Evolutionary conservation across 2,888 invertebrate species (phyloP).

Genomic region (Nudaria mundana): DNA sequence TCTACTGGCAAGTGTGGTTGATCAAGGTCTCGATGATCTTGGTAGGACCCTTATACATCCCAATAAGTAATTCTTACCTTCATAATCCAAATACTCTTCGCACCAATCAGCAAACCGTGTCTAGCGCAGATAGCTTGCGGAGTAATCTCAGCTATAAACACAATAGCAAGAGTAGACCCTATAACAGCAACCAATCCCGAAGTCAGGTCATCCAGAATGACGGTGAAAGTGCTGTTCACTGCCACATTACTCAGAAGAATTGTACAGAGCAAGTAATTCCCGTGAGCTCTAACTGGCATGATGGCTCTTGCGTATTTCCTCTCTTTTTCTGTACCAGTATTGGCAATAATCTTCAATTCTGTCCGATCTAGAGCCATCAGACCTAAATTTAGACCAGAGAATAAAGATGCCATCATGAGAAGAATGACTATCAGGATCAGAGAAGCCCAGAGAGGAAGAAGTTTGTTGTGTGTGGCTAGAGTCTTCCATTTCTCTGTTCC

Average conservation of each 20-base stretch:
- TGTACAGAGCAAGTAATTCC: slow-evolving; percentile 95
- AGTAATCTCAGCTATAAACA: slow-evolving; percentile 98
- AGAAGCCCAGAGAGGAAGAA: slow-evolving; percentile 90
- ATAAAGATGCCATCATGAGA: slow-evolving; percentile 94
- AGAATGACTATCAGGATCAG: slow-evolving; percentile 87
- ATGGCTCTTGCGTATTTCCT: slow-evolving; percentile 93
- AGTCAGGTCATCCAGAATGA: slow-evolving; percentile 96
- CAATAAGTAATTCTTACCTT: slow-evolving; percentile 46
- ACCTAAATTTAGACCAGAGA: slow-evolving; percentile 98
- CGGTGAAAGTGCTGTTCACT: slow-evolving; percentile 97
- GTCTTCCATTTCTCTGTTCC: slow-evolving; percentile 83
- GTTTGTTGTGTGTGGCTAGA: slow-evolving; percentile 85
- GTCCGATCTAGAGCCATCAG: slow-evolving; percentile 98
- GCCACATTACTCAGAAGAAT: slow-evolving; percentile 92
- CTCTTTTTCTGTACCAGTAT: slow-evolving; percentile 93
- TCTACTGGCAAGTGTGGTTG: no score
- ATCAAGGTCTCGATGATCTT: no score
- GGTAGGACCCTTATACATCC: no score
- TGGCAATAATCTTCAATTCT: slow-evolving; percentile 95
- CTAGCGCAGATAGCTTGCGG: slow-evolving; percentile 97
- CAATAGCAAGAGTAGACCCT: slow-evolving; percentile 95
- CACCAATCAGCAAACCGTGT: slow-evolving; percentile 96
- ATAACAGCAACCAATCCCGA: slow-evolving; percentile 95
- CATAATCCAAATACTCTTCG: slow-evolving; percentile 96
- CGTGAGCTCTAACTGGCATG: slow-evolving; percentile 94